Evolutionary conservation across 2,113 vertebrate genomes (phyloP).

Genomic region (Pteropus alecto): DNA sequence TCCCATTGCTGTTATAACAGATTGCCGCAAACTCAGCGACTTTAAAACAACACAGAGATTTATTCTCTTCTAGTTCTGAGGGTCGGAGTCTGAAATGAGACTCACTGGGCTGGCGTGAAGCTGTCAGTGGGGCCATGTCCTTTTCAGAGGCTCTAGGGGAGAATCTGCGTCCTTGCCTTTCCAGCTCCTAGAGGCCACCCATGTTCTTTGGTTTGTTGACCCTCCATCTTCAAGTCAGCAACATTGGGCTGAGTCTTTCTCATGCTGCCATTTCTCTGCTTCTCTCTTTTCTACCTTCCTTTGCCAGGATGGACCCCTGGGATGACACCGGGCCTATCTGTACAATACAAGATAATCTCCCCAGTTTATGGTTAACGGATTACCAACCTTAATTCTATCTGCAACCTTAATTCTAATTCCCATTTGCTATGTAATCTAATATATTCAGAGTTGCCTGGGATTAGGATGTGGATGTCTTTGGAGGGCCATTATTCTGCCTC

Average conservation of each 20-base stretch:
- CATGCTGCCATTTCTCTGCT: background rate
- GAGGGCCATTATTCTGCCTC: background rate
- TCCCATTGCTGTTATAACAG: background rate
- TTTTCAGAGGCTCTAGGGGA: background rate
- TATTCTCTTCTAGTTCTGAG: background rate
- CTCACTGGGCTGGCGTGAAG: background rate
- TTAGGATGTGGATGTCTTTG: background rate
- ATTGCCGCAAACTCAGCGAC: no score
- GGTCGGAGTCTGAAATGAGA: background rate
- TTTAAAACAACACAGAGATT: background rate
- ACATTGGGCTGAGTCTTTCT: background rate
- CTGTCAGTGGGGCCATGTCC: background rate
- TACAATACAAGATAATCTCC: background rate
- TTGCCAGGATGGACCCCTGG: background rate
- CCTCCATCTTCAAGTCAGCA: background rate
- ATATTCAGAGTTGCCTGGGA: background rate
- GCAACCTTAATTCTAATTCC: background rate
- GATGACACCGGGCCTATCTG: background rate
- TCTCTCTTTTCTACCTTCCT: background rate
- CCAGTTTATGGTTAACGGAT: background rate
- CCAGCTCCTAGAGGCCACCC: background rate
- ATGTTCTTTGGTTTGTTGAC: background rate
- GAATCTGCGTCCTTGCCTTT: background rate
- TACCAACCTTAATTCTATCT: background rate
- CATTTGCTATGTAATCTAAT: background rate